A percentile compares a stretch with the other conserved stretches of the same genome.
Evolutionary conservation across 2,113 vertebrate species (phyloP).

Genomic region (Synchiropus splendidus): DNA sequence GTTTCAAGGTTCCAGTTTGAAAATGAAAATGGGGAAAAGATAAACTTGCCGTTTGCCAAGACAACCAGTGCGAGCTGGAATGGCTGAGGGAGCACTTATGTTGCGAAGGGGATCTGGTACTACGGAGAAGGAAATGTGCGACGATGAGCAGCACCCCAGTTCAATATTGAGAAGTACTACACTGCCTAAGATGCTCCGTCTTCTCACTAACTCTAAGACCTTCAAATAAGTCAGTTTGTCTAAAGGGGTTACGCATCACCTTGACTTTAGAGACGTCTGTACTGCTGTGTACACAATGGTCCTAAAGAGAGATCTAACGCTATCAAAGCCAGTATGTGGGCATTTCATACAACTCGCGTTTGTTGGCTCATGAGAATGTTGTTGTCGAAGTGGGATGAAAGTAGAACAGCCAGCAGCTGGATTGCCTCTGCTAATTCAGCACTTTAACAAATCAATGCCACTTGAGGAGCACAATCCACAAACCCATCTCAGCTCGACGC

Average conservation of each 20-base stretch:
- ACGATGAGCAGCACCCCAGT: no score
- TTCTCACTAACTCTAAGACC: no score
- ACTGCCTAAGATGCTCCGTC: no score
- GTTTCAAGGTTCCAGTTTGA: not conserved
- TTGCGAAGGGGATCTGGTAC: no score
- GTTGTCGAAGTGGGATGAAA: constrained; percentile 54
- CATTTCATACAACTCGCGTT: constrained; percentile 4
- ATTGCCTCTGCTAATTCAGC: constrained; percentile 93
- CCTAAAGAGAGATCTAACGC: no score
- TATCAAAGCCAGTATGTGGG: not conserved
- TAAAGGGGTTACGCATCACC: no score
- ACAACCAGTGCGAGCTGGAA: constrained; percentile 16
- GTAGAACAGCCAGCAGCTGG: constrained; percentile 76
- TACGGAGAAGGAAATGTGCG: no score
- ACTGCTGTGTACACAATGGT: no score
- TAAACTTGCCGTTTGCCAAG: constrained; percentile 25
- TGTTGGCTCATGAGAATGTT: constrained; percentile 26
- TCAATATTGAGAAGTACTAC: no score
- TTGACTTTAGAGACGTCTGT: no score
- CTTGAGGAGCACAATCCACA: constrained; percentile 92
- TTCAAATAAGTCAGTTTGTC: no score
- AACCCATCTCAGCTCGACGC: constrained; percentile 84
- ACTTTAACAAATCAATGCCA: constrained; percentile 99
- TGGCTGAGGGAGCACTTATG: constrained; percentile 21
- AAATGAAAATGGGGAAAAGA: constrained; percentile 1